These are phyloP conservation scores for Branchellion lobata DNA, from an alignment of 2,888 invertebrate species.

Conservation along the genomic window DNA sequence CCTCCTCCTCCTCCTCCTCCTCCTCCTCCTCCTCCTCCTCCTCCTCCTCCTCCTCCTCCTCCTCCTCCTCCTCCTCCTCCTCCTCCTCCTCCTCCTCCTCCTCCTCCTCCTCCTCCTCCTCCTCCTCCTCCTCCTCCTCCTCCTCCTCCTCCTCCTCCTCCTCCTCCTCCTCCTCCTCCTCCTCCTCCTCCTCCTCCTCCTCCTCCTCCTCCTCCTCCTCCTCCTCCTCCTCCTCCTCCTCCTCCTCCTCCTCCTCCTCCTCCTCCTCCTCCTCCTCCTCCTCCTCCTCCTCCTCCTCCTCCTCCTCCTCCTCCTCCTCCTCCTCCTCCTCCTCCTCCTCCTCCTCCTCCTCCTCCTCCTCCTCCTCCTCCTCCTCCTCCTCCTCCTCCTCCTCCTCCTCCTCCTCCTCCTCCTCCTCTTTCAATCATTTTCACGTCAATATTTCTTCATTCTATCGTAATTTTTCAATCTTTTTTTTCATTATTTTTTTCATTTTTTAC, in stretches of 20 bases:
- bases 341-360: not conserved
- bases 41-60: not conserved
- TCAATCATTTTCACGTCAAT: too few species aligned
- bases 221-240: not conserved
- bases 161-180: not conserved
- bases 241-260: not conserved
- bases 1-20: not conserved
- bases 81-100: not conserved
- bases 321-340: not conserved
- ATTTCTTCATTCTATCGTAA: too few species aligned
- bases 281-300: not conserved
- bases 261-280: not conserved
- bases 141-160: not conserved
- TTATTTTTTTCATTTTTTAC: too few species aligned
- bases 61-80: not conserved
- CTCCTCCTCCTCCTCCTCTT: not conserved
- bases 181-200: not conserved
- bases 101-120: not conserved
- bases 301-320: not conserved
- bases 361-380: not conserved
- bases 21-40: not conserved
- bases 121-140: not conserved
- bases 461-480: too few species aligned
- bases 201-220: not conserved
- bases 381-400: not conserved